Base-by-base conservation (phyloP, 2,113 vertebrate species). In the Otis tarda region DNA sequence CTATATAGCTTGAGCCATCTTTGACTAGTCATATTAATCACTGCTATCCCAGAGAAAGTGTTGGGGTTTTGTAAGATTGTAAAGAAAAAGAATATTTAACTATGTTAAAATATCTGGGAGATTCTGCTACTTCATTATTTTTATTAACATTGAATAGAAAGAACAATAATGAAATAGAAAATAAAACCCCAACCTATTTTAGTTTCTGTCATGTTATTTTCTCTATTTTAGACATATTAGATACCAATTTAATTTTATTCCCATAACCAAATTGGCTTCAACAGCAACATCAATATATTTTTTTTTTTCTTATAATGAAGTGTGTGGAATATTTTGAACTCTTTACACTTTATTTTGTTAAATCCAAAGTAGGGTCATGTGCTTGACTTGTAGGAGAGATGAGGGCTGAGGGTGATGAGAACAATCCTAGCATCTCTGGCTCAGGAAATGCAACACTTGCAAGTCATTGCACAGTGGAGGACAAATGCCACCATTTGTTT, bases 11-110 rank as follows among this genome's bases (percentile, higher is more conserved):
- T 52, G 23, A 89, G 61, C 43, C 10, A 49, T 71, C 7, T 81
- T 12, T 94, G 47, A 50, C 22, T 53, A 78, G 43, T 56, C 28
- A 31, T 71, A 87, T 73, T 86, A 76, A 64, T 74, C 45, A 84
- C 10, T 68, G 37, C 35, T 83, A 52, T 67, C 35, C 17, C 35
- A 63, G 27, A 85, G 22, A 53, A 69, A 88, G 1, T 37, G 4
- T 35, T 43, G 10, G 1, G 1, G 0, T 4, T 50, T 93, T 68
- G 13, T 25, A 55, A 80, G 19, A 14, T 47, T 60, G 10, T 59
- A 20, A 69, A 80, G 28, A 83, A 75, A 55, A 83, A 14, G 2
- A 73, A 59, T 9, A 10, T 33, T 37, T 73, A 43, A 55, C 5
- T 30, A 12, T 17, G 2, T 69, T 79, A 59, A 83, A 73, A 75